Base-by-base conservation (phyloP, 2,888 invertebrate genomes). In the Galeruca laticollis region DNA sequence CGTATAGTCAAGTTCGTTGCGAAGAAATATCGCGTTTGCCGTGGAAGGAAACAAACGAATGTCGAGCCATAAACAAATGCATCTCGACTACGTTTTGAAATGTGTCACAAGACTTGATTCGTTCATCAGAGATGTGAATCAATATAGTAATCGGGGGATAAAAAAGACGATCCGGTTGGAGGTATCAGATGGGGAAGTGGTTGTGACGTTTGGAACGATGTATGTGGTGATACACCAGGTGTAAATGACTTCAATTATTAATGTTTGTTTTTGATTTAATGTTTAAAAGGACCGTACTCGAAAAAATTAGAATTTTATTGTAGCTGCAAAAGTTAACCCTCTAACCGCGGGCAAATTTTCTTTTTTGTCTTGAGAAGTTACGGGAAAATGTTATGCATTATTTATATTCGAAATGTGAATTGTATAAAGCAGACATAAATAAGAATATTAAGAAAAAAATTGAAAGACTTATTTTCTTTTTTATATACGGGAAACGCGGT, bases 1-100 rank as follows among this genome's bases (percentile, higher is more conserved):
- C 21, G 10, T n/a, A n/a, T 49, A 49, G 20, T 37, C 35, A 37
- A 26, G 10, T 21, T 11, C 9, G 2, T 52, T 26, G 43, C 35
- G 18, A 35, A 57, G 35, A 56, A 43, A 20, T 18, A 52, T 35
- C 31, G 33, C 51, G 60, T 54, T 18, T 6, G 11, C 35, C 51
- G 54, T 54, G 37, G 37, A 61, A 62, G 68, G 62, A 68, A 68
- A 43, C 54, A 49, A 49, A 57, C n/a, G 47, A 49, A 13, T 18
- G 47, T 49, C 49, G 47, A 20, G 26, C 13, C 11, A 18, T 11
- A 59, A 37, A 60, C 60, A 60, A 59, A 60, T 60, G 59, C 43
- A 60, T 47, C 33, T 31, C 33, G 47, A 31, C 52, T 35, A 40
- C 37, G 52, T 8, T 54, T 37, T n/a, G 20, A 47, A 52, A 62